phyloP scores from a whole-genome alignment of 2,113 vertebrate species.

The Equus przewalskii region DNA sequence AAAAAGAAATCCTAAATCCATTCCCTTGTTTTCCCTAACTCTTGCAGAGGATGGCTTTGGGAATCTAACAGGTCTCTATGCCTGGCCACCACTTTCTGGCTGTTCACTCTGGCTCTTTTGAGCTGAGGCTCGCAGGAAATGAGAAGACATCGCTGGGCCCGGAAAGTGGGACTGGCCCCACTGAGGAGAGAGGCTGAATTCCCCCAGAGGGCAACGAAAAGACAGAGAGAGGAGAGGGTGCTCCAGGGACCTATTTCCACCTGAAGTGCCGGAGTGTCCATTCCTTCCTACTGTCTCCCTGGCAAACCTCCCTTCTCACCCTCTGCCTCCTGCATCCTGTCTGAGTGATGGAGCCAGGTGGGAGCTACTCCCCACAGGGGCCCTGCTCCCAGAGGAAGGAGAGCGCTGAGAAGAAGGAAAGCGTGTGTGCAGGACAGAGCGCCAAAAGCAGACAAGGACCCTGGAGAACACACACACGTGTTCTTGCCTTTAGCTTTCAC shows the following conservation, averaged over 20 bases:
- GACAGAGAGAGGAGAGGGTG: background rate
- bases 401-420: background rate
- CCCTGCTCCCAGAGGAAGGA: background rate
- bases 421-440: fast-evolving
- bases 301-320: background rate
- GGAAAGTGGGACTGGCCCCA: background rate
- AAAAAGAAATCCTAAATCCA: background rate
- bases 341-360: background rate
- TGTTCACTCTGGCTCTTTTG: background rate
- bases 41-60: background rate
- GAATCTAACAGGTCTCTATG: background rate
- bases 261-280: background rate
- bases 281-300: background rate
- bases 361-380: background rate
- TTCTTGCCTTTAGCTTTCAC: background rate
- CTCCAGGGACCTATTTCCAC: too few species aligned
- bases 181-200: background rate
- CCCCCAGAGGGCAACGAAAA: background rate
- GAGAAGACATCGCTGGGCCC: background rate
- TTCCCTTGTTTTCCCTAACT: background rate
- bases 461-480: background rate
- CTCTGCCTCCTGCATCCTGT: background rate
- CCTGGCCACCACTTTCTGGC: background rate
- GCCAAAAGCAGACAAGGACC: background rate
- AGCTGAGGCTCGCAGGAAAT: background rate